Evolutionary conservation across 2,113 vertebrate genomes (phyloP).

Genomic region (Panthera leo): DNA sequence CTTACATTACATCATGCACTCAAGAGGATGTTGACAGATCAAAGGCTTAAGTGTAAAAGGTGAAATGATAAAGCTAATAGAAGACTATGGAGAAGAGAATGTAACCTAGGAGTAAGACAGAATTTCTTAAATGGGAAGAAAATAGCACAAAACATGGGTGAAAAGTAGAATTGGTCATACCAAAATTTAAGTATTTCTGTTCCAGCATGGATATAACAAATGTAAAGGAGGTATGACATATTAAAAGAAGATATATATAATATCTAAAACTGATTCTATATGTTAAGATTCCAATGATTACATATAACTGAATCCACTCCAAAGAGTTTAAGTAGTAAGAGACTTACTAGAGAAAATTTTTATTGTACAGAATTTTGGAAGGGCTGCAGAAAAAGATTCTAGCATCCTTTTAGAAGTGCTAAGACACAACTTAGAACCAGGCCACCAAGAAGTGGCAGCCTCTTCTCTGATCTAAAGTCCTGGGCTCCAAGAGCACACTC

Average conservation of each 20-base stretch:
- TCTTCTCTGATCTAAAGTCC: not conserved
- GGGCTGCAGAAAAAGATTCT: not conserved
- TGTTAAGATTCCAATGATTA: not conserved
- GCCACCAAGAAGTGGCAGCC: not conserved
- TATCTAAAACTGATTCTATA: not conserved
- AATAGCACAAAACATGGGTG: not conserved
- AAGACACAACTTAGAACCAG: not conserved
- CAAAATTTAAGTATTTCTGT: not conserved
- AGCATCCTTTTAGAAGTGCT: not conserved
- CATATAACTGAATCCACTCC: not conserved
- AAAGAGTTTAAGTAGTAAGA: not conserved
- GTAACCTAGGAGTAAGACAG: not conserved
- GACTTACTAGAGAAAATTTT: not conserved
- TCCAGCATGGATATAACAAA: not conserved
- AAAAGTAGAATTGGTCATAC: not conserved
- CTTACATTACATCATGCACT: not conserved
- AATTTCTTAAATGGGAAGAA: not conserved
- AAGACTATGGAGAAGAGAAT: not conserved
- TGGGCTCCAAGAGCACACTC: not conserved
- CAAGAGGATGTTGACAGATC: not conserved
- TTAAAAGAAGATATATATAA: not conserved
- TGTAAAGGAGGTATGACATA: not conserved
- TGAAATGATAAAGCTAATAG: not conserved
- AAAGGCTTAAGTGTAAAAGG: not conserved
- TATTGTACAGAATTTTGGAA: not conserved